Evolutionary conservation across 1,140 invertebrate genomes (phyloP).

Genomic region (Apis florea): DNA sequence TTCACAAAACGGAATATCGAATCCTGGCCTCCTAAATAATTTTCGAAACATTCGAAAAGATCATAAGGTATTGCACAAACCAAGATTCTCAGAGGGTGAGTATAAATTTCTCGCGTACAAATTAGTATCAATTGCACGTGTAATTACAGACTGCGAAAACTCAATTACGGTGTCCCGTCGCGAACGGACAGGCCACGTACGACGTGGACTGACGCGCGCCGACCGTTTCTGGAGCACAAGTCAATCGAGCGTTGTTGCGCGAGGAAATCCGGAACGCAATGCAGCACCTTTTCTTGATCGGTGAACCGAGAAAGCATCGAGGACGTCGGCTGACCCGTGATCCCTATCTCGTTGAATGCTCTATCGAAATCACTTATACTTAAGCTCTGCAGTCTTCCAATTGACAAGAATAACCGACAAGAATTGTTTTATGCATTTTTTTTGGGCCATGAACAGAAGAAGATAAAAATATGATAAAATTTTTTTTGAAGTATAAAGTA

Average conservation of each 20-base stretch:
- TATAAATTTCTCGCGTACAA: conserved; percentile 31
- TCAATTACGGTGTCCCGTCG: conserved; percentile 34
- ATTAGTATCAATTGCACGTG: conserved; percentile 35
- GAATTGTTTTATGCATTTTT: too few species aligned
- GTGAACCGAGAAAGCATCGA: conserved; percentile 35
- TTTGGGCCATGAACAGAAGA: too few species aligned
- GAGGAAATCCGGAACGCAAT: not conserved
- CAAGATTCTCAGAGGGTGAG: not conserved
- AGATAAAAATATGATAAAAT: too few species aligned
- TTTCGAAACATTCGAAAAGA: too few species aligned
- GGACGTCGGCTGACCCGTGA: conserved; percentile 17
- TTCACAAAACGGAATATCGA: too few species aligned
- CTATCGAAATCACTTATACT: conserved; percentile 3
- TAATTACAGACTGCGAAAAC: conserved; percentile 35
- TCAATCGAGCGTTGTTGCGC: conserved; percentile 20
- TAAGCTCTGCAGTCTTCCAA: not conserved
- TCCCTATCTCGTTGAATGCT: conserved; percentile 5
- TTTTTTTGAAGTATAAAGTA: too few species aligned
- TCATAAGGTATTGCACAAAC: not conserved
- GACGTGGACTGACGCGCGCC: conserved; percentile 4
- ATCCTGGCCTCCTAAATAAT: too few species aligned
- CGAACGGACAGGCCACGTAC: conserved; percentile 2
- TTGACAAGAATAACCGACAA: not conserved
- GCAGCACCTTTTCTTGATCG: conserved; percentile 24
- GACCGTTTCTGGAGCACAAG: conserved; percentile 26